Base-by-base conservation (phyloP, 2,797 vertebrate species). In the Urophycis tenuis region DNA sequence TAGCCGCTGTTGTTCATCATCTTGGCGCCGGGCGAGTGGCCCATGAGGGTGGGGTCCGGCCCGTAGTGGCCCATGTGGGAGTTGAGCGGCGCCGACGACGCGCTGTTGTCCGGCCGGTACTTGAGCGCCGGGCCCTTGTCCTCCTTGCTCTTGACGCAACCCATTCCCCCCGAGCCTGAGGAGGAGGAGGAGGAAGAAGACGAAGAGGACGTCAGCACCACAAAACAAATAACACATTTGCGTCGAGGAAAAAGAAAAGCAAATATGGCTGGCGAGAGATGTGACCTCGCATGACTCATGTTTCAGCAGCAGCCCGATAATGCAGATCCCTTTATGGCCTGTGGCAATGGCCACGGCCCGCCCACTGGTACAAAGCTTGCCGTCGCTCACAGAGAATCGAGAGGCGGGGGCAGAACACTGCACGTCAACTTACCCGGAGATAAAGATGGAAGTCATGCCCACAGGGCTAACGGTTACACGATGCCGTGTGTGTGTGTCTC, bases 121-220 rank as follows among this genome's bases (percentile, higher is more conserved):
- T 98, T 97, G 86, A 93, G 92, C 41, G 93, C 81, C 75, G 95
- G 93, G 87, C 92, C 92, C 93, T 97, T 97, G 91, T 95, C 95
- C 91, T 97, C 95, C 92, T 99, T 99, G 91, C 97, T 99, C 94
- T 94, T 96, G 91, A 98, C 95, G 80, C 97, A 98, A 91, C 97
- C 97, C 97, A 99, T 99, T 88, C 92, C 87, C 89, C 92, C 87
- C 88, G 93, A 94, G 89, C 95, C 95, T 88, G n/a, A 77, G 67
- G 76, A 75, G 78, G 0, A 10, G 86, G 7, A 31, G 39, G 71
- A 22, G 49, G 11, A 49, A 12, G 45, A 49, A 5, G 7, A 1
- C 19, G 11, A 49, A 12, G 45, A 49, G 19, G 7, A 1, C 19
- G 49, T 53, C 15, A 45, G 41, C 41, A 45, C 8, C 17, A 45